Percentiles rank a stretch among this genome's conserved stretches.
phyloP scores from a whole-genome alignment of 2,888 invertebrate species.

The Podotricha telesiphe region DNA sequence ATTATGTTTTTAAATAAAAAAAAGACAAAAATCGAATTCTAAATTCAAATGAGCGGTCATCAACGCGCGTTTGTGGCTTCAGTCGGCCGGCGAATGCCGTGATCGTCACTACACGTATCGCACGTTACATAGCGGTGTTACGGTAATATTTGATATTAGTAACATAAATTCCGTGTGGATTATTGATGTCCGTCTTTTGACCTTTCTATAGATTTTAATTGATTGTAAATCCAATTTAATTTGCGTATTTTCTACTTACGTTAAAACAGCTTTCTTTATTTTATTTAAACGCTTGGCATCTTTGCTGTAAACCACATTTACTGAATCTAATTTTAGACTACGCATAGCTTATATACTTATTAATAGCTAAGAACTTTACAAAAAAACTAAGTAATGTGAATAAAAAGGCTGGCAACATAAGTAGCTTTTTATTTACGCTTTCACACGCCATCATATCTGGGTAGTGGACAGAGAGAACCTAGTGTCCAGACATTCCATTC shows the following conservation, averaged over 20 bases:
- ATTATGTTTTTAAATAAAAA: constrained; percentile 20
- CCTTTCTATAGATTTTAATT: constrained; percentile 20
- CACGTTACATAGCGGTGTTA: constrained; percentile 60
- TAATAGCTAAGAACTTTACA: too few species aligned
- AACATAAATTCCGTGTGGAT: constrained; percentile 43
- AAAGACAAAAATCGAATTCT: constrained; percentile 52
- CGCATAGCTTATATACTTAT: too few species aligned
- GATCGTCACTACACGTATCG: constrained; percentile 52
- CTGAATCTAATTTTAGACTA: too few species aligned
- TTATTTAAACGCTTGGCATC: too few species aligned
- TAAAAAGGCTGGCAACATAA: too few species aligned
- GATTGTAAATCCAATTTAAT: constrained; percentile 9
- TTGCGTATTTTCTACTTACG: background rate
- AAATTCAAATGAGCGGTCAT: constrained; percentile 54
- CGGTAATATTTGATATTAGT: constrained; percentile 64
- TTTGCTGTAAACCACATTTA: too few species aligned
- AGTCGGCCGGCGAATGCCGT: constrained; percentile 66
- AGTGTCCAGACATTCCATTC: too few species aligned
- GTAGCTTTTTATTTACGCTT: too few species aligned
- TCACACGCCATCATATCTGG: too few species aligned
- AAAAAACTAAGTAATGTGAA: too few species aligned
- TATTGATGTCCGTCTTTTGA: constrained; percentile 29
- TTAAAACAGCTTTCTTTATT: background rate
- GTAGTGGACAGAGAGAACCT: too few species aligned
- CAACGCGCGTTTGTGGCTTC: constrained; percentile 63